These are phyloP conservation scores for Drosophila subquinaria DNA, from an alignment of 2,888 invertebrate species.

Conservation along the genomic window DNA sequence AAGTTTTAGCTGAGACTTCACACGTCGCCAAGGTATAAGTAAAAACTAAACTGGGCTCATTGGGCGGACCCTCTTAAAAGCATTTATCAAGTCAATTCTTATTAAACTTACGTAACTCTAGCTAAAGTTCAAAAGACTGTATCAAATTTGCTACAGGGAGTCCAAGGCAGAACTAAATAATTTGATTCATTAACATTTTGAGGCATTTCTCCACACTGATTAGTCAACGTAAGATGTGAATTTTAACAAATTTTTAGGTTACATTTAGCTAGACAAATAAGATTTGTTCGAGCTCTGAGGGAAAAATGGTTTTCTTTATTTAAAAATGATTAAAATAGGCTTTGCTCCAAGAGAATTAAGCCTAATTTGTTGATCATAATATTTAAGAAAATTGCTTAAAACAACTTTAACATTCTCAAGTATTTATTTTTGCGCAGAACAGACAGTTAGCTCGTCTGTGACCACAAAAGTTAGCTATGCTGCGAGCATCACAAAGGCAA, in stretches of 20 bases:
- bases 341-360: too few relatives aligned
- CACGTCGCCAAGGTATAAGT: conserved; percentile 6
- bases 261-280: too few relatives aligned
- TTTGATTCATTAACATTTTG: background rate
- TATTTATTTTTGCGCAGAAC: conserved; percentile 5
- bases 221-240: too few relatives aligned
- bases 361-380: background rate
- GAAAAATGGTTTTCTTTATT: too few relatives aligned
- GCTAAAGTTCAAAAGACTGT: background rate
- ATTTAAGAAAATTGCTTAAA: background rate
- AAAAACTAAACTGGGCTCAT: conserved; percentile 30
- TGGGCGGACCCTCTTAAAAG: background rate
- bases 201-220: background rate
- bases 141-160: background rate
- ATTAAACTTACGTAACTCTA: too few relatives aligned
- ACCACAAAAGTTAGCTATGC: conserved; percentile 57
- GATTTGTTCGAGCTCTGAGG: too few relatives aligned
- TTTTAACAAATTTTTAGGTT: too few relatives aligned
- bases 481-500: conserved; percentile 42
- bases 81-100: background rate
- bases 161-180: background rate
- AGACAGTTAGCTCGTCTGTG: conserved; percentile 8
- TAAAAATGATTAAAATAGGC: too few relatives aligned
- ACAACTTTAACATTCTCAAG: conserved; percentile 9
- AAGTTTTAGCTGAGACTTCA: background rate